Conservation (phyloP, 2,113 vertebrate genomes). For the Anhinga rufa region DNA sequence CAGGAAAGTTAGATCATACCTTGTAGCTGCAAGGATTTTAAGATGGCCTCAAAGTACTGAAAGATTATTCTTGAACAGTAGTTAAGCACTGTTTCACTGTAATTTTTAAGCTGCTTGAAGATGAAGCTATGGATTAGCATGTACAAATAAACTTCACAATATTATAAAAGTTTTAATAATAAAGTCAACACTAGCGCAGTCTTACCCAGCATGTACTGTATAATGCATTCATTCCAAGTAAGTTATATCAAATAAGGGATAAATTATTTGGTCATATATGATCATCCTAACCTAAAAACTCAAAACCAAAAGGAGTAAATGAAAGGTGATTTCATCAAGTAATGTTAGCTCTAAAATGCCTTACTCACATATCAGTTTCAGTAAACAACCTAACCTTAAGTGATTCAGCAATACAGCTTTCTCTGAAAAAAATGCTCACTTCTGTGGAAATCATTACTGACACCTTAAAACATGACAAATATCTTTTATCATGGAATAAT, state of each 20-base stretch:
- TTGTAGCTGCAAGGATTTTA: not conserved
- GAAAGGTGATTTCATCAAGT: not conserved
- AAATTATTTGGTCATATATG: not conserved
- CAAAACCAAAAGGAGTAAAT: not conserved
- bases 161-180: not conserved
- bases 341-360: not conserved
- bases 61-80: not conserved
- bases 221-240: not conserved
- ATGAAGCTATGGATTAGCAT: not conserved
- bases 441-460: not conserved
- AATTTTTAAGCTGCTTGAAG: not conserved
- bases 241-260: not conserved
- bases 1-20: not conserved
- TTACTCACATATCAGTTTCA: not conserved
- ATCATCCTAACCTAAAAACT: not conserved
- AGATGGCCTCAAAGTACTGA: not conserved
- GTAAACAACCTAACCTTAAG: not conserved
- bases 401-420: not conserved
- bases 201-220: accelerated
- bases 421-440: not conserved
- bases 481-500: not conserved
- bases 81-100: not conserved
- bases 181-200: not conserved
- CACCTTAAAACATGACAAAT: not conserved
- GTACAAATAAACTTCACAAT: not conserved